Percentiles rank a stretch among this genome's conserved stretches.
These are phyloP conservation scores for Anthonomus grandis DNA, from an alignment of 1,140 invertebrate genomes.

Conservation along the genomic window DNA sequence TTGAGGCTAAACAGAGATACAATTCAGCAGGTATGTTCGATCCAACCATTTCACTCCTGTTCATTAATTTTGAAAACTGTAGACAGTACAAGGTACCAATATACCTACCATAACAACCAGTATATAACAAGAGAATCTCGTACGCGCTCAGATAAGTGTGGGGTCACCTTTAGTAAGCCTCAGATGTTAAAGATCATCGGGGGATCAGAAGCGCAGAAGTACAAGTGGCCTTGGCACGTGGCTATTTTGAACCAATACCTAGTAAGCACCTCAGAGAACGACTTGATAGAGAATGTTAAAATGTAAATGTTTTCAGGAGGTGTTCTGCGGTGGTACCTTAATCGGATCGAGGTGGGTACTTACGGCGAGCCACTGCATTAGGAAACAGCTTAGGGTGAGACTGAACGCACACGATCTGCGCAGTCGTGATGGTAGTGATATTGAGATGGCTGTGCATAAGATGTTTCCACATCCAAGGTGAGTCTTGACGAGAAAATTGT, in stretches of 20 bases:
- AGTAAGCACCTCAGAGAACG: slow-evolving; percentile 50
- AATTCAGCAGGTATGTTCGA: slow-evolving; percentile 12
- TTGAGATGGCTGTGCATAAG: slow-evolving; percentile 70
- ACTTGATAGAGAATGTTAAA: neutral
- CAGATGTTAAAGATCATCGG: slow-evolving; percentile 78
- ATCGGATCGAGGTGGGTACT: slow-evolving; percentile 83
- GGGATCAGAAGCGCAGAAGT: slow-evolving; percentile 68
- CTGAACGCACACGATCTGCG: slow-evolving; percentile 81
- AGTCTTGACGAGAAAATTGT: too few relatives aligned
- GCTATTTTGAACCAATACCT: slow-evolving; percentile 80
- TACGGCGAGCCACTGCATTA: slow-evolving; percentile 86
- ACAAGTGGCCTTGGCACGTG: slow-evolving; percentile 93
- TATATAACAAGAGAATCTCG: slow-evolving; percentile 16
- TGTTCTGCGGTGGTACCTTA: slow-evolving; percentile 89
- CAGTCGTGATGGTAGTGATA: slow-evolving; percentile 63
- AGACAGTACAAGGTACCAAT: slow-evolving; percentile 33
- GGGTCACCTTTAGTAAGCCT: slow-evolving; percentile 35
- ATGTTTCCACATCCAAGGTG: slow-evolving; percentile 70
- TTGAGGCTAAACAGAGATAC: slow-evolving; percentile 23
- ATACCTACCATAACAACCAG: slow-evolving; percentile 29
- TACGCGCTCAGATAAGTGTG: slow-evolving; percentile 29
- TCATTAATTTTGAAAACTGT: slow-evolving; percentile 1
- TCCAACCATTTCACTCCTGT: too few relatives aligned
- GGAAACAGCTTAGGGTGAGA: slow-evolving; percentile 72
- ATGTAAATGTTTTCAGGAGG: slow-evolving; percentile 56